Evolutionary conservation across 1,140 invertebrate genomes (phyloP).

Genomic region (Helicoverpa zea): DNA sequence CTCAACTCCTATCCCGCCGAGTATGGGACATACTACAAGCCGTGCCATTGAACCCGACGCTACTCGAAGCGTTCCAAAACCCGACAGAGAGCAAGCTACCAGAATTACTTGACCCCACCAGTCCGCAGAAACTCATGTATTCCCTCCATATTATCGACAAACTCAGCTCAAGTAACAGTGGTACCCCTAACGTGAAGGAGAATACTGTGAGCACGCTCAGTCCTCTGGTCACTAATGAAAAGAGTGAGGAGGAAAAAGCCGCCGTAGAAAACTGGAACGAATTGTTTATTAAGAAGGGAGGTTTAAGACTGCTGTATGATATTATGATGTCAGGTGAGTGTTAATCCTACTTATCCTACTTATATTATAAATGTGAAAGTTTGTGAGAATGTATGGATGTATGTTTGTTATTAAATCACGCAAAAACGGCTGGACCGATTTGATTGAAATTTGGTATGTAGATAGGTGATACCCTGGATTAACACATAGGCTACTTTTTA

Average conservation of each 20-base stretch:
- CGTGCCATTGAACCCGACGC: slow-evolving; percentile 94
- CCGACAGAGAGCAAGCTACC: slow-evolving; percentile 89
- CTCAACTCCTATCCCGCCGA: slow-evolving; percentile 94
- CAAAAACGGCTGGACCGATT: no score
- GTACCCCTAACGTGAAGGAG: slow-evolving; percentile 67
- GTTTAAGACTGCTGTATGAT: slow-evolving; percentile 95
- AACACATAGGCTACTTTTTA: no score
- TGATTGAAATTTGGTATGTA: no score
- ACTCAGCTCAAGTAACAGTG: slow-evolving; percentile 74
- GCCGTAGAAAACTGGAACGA: slow-evolving; percentile 89
- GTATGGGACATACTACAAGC: slow-evolving; percentile 98
- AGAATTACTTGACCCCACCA: slow-evolving; percentile 93
- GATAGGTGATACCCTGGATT: no score
- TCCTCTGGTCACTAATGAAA: slow-evolving; percentile 54
- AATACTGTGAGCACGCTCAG: slow-evolving; percentile 51
- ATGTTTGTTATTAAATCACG: no score
- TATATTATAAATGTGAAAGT: no score
- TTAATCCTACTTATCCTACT: no score
- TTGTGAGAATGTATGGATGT: no score
- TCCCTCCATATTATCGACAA: slow-evolving; percentile 96
- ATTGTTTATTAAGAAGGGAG: slow-evolving; percentile 94
- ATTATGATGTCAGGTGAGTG: slow-evolving; percentile 95
- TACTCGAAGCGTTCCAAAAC: slow-evolving; percentile 94
- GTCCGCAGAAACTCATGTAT: slow-evolving; percentile 98
- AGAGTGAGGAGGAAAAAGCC: slow-evolving; percentile 81